Percentiles rank a stretch among this genome's conserved stretches.
Evolutionary conservation across 2,113 vertebrate genomes (phyloP).

Genomic region (Solea senegalensis): DNA sequence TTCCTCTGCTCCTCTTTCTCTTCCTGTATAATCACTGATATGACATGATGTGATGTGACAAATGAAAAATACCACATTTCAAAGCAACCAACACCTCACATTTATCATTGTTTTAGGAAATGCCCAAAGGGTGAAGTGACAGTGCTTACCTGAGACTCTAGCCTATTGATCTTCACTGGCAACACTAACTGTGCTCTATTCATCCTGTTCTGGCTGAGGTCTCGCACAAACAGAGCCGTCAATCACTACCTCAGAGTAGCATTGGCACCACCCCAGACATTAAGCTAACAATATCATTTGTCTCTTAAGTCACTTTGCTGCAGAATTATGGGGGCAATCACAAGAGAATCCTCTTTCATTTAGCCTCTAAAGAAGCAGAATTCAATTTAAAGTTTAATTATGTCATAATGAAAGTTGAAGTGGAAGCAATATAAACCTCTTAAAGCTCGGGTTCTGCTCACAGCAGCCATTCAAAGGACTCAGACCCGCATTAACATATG

Average conservation of each 20-base stretch:
- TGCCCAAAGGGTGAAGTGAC: constrained; percentile 59
- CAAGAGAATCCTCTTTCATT: constrained; percentile 44
- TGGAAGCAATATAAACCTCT: constrained; percentile 43
- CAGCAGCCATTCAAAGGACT: constrained; percentile 41
- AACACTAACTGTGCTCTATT: constrained; percentile 69
- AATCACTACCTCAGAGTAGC: constrained; percentile 57
- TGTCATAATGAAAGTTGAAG: constrained; percentile 64
- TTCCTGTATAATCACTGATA: constrained; percentile 70
- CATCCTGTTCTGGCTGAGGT: constrained; percentile 63
- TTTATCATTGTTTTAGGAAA: constrained; percentile 70
- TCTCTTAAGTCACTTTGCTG: constrained; percentile 55
- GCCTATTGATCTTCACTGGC: constrained; percentile 74
- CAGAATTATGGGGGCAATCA: constrained; percentile 33
- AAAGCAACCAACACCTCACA: constrained; percentile 45
- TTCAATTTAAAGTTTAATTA: constrained; percentile 74
- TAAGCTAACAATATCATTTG: constrained; percentile 70
- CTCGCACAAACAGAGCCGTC: constrained; percentile 74
- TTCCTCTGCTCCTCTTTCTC: constrained; percentile 42
- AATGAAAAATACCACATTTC: constrained; percentile 73
- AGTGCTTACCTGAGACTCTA: constrained; percentile 68
- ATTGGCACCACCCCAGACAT: constrained; percentile 64
- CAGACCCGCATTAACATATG: constrained; percentile 18
- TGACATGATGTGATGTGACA: constrained; percentile 72
- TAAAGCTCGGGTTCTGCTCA: constrained; percentile 48
- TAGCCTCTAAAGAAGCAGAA: constrained; percentile 63